These are phyloP conservation scores for Bombus affinis DNA, from an alignment of 1,140 invertebrate species.

Conservation along the genomic window DNA sequence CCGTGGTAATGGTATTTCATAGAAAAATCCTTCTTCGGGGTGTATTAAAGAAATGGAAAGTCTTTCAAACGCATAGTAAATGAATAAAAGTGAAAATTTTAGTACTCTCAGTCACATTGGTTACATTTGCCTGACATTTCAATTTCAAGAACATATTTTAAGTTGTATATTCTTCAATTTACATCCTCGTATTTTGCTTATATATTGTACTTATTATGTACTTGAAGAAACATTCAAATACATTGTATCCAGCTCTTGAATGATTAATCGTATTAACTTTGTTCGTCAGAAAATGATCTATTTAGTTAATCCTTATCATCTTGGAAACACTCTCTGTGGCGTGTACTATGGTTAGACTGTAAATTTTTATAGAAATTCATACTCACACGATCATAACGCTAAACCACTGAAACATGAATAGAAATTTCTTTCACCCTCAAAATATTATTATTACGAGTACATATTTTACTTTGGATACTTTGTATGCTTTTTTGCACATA, in stretches of 20 bases:
- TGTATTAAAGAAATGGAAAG: background rate
- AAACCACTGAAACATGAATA: background rate
- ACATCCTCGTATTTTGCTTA: too few relatives aligned
- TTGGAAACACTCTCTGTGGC: background rate
- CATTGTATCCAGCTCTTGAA: too few relatives aligned
- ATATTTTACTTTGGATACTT: background rate
- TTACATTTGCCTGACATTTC: background rate
- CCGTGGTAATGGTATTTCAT: background rate
- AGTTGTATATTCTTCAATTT: background rate
- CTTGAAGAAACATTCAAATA: too few relatives aligned
- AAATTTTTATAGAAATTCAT: background rate
- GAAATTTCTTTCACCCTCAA: background rate
- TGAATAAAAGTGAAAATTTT: background rate
- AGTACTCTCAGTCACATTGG: background rate
- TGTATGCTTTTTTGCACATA: background rate
- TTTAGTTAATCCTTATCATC: too few relatives aligned
- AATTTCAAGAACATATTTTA: background rate
- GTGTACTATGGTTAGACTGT: background rate
- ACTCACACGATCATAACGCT: background rate
- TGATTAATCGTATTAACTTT: too few relatives aligned
- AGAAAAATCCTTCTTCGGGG: background rate
- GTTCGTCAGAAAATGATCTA: too few relatives aligned
- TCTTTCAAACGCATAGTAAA: background rate
- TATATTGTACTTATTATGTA: too few relatives aligned
- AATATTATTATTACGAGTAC: background rate